These are phyloP conservation scores for Chironomus striatipennis DNA, from an alignment of 1,140 invertebrate species.

Conservation along the genomic window DNA sequence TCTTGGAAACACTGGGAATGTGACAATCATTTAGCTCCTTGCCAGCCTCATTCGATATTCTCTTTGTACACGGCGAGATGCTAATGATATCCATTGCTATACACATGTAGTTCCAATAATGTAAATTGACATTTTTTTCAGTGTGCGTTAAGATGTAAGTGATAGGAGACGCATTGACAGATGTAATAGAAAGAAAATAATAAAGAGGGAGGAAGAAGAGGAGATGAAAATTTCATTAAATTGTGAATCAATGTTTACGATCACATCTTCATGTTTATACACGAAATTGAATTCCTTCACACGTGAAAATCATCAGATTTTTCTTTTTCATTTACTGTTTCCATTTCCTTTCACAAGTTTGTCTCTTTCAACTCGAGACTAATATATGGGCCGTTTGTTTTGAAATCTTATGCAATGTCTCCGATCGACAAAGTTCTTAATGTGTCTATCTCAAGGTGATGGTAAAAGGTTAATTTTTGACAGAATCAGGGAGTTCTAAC, in stretches of 20 bases:
- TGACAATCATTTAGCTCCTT: background rate
- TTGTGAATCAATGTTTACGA: conserved; percentile 2
- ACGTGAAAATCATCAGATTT: no score
- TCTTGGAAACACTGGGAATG: background rate
- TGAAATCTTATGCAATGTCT: background rate
- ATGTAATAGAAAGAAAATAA: background rate
- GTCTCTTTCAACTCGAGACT: background rate
- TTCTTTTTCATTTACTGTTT: background rate
- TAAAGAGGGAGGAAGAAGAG: background rate
- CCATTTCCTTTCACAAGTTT: background rate
- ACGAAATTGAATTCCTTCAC: background rate
- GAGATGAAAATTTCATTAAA: background rate
- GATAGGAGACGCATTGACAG: background rate
- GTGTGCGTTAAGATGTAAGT: no score
- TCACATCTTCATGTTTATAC: conserved; percentile 5
- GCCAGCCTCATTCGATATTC: background rate
- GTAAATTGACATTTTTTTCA: no score
- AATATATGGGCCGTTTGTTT: background rate
- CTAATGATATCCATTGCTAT: background rate
- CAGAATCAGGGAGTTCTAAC: no score
- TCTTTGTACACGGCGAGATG: background rate
- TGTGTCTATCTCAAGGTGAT: background rate
- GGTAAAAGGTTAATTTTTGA: no score
- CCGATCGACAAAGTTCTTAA: background rate
- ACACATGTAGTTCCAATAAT: background rate